These are phyloP conservation scores for Drosophila biarmipes DNA, from an alignment of 1,140 invertebrate species.

Conservation along the genomic window DNA sequence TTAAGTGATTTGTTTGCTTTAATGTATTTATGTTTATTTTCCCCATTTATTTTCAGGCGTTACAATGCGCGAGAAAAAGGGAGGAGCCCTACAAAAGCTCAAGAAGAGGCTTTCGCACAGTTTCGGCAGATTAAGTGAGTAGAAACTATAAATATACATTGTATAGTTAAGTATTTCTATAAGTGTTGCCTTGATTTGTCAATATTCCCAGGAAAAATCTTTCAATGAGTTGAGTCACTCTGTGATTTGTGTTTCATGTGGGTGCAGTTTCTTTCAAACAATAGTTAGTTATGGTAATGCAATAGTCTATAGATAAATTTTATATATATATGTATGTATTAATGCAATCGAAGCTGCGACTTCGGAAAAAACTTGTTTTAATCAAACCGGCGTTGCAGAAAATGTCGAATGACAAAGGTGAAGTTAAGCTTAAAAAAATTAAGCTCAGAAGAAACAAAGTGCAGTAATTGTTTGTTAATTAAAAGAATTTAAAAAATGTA, in stretches of 20 bases:
- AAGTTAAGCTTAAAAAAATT: background rate
- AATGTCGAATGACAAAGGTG: slow-evolving; percentile 20
- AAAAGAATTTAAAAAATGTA: background rate
- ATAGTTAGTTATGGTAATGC: slow-evolving; percentile 49
- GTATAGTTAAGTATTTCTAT: background rate
- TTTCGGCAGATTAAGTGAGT: slow-evolving; percentile 96
- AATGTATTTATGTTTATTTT: slow-evolving; percentile 27
- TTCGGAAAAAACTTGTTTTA: slow-evolving; percentile 23
- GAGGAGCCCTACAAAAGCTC: slow-evolving; percentile 94
- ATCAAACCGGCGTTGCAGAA: background rate
- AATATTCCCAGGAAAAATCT: slow-evolving; percentile 1
- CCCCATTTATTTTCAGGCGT: slow-evolving; percentile 87
- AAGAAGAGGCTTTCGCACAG: slow-evolving; percentile 95
- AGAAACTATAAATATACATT: slow-evolving; percentile 19
- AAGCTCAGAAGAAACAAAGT: too few species aligned
- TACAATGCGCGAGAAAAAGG: slow-evolving; percentile 95
- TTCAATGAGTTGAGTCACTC: slow-evolving; percentile 20
- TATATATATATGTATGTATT: slow-evolving; percentile 8
- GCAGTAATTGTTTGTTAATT: too few species aligned
- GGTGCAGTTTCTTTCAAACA: slow-evolving; percentile 40
- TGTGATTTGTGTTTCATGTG: slow-evolving; percentile 22
- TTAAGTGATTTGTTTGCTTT: slow-evolving; percentile 38
- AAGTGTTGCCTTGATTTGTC: slow-evolving; percentile 2
- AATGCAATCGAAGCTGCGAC: slow-evolving; percentile 9
- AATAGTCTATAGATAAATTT: slow-evolving; percentile 19